A percentile compares a stretch with the other conserved stretches of the same genome.
phyloP scores from a whole-genome alignment of 2,113 vertebrate species.

The Thalassarche chlororhynchos region DNA sequence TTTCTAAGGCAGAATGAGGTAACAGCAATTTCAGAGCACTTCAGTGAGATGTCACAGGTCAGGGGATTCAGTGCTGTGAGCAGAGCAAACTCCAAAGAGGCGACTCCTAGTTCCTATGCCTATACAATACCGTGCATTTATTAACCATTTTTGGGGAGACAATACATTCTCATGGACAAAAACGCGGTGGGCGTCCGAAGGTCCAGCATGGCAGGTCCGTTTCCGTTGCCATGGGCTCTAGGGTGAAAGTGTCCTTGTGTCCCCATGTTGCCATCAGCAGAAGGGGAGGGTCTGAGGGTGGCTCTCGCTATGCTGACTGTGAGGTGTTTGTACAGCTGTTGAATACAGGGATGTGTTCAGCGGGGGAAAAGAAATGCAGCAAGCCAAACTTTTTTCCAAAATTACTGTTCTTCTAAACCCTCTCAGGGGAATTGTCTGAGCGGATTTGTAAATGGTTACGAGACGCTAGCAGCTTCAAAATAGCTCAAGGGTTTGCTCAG shows the following conservation, averaged over 20 bases:
- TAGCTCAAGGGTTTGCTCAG: background rate
- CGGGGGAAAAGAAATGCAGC: background rate
- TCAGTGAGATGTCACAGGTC: background rate
- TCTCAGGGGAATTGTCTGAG: background rate
- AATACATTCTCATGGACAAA: background rate
- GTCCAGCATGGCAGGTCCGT: accelerated
- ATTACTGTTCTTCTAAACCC: background rate
- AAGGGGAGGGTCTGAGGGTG: background rate
- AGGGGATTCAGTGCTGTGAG: background rate
- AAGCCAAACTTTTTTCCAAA: background rate
- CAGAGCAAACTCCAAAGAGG: background rate
- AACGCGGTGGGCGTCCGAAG: accelerated
- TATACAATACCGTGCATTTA: accelerated
- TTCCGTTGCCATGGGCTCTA: background rate
- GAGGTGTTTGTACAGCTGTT: background rate
- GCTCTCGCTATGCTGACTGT: background rate
- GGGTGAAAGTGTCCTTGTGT: background rate
- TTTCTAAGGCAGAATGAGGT: background rate
- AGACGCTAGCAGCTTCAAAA: background rate
- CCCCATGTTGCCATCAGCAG: background rate
- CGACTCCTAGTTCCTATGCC: background rate
- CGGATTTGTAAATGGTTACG: background rate
- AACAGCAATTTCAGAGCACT: background rate
- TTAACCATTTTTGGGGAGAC: background rate
- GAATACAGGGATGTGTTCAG: background rate